phyloP scores from a whole-genome alignment of 1,140 invertebrate species.

The Condylostylus longicornis region DNA sequence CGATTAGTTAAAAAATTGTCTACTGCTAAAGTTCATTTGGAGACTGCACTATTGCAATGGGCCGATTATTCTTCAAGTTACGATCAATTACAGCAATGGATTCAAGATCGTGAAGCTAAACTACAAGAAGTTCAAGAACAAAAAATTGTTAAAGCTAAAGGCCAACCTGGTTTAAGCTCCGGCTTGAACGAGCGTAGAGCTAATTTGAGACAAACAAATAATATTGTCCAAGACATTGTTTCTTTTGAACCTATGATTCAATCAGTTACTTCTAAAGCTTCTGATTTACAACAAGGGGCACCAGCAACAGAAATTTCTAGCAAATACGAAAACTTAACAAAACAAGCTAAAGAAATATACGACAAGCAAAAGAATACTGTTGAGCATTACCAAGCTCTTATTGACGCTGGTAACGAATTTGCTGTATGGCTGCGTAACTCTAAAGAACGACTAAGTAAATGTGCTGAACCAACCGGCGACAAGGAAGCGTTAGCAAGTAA shows the following conservation, averaged over 20 bases:
- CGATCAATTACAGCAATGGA: conserved; percentile 83
- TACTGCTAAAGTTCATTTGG: conserved; percentile 79
- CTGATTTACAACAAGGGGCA: conserved; percentile 69
- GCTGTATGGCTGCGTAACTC: conserved; percentile 78
- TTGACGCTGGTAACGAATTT: conserved; percentile 82
- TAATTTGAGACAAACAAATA: conserved; percentile 76
- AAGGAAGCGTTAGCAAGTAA: conserved; percentile 76
- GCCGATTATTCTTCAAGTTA: conserved; percentile 89
- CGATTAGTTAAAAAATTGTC: conserved; percentile 80
- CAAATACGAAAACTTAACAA: conserved; percentile 78
- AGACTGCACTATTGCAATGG: conserved; percentile 85
- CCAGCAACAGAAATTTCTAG: conserved; percentile 76
- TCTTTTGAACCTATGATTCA: conserved; percentile 92
- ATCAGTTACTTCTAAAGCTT: conserved; percentile 79
- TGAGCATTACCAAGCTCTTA: conserved; percentile 75
- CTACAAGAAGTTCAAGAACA: conserved; percentile 83
- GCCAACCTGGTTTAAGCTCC: conserved; percentile 56
- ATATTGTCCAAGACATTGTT: conserved; percentile 86
- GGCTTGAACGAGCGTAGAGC: conserved; percentile 69
- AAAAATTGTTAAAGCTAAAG: conserved; percentile 62
- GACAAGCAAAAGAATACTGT: conserved; percentile 83
- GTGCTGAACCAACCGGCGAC: conserved; percentile 85
- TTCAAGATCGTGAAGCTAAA: conserved; percentile 85
- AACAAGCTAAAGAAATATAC: conserved; percentile 77
- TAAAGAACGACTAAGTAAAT: conserved; percentile 80